phyloP scores from a whole-genome alignment of 53 echinoderm and acorn worm species.

The Zoroaster sp. region DNA sequence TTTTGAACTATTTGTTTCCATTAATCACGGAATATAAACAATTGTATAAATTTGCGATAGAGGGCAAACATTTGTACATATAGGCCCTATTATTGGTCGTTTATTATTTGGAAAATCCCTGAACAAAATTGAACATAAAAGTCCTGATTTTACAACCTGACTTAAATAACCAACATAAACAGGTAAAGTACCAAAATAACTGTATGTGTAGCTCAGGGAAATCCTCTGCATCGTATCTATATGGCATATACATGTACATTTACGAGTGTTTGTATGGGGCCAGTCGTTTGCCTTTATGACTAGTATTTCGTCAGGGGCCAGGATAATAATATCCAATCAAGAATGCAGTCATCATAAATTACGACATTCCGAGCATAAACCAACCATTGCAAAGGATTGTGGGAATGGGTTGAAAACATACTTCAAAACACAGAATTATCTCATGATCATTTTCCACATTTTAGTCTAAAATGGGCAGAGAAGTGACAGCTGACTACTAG shows the following conservation, averaged over 20 bases:
- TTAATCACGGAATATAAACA: too few species aligned
- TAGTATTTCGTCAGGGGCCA: not conserved
- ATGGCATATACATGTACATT: not conserved
- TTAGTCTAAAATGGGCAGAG: too few species aligned
- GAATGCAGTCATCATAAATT: slow-evolving; percentile 8
- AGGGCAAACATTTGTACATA: not conserved
- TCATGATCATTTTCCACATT: too few species aligned
- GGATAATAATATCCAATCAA: not conserved
- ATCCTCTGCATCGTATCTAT: not conserved
- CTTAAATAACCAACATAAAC: not conserved
- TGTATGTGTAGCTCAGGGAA: not conserved
- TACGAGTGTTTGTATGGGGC: not conserved
- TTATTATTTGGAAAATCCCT: not conserved
- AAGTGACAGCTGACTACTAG: too few species aligned
- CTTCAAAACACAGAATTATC: too few species aligned
- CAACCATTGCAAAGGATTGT: too few species aligned
- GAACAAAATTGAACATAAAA: not conserved
- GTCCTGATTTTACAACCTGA: not conserved
- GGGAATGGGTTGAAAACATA: too few species aligned
- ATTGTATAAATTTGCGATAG: not conserved
- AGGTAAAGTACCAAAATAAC: not conserved
- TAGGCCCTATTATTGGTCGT: not conserved
- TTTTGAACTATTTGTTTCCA: too few species aligned
- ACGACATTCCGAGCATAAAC: not conserved
- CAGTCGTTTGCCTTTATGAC: not conserved